These are phyloP conservation scores for Ptilonorhynchus violaceus DNA, from an alignment of 2,113 vertebrate species.

Conservation along the genomic window DNA sequence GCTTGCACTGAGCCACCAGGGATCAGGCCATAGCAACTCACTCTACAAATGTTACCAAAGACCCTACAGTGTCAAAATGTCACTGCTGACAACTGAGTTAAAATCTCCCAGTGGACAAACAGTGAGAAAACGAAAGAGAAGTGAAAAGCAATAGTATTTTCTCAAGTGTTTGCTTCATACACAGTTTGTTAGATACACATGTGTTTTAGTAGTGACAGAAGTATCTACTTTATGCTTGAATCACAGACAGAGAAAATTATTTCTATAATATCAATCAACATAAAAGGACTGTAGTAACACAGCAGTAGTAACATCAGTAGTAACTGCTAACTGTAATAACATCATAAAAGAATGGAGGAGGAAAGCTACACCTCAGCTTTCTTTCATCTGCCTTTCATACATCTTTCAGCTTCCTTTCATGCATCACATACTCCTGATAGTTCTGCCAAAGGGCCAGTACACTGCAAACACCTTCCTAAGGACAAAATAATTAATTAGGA, in stretches of 20 bases:
- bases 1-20: not conserved
- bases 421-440: not conserved
- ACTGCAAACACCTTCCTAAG: not conserved
- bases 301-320: not conserved
- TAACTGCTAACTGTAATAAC: not conserved
- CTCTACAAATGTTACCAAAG: not conserved
- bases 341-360: not conserved
- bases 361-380: not conserved
- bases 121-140: not conserved
- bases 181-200: not conserved
- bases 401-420: not conserved
- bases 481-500: not conserved
- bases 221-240: not conserved
- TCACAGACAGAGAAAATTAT: not conserved
- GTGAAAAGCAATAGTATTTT: not conserved
- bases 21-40: not conserved
- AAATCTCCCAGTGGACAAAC: not conserved
- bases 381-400: not conserved
- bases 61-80: not conserved
- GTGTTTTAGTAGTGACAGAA: not conserved
- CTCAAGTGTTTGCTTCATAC: not conserved
- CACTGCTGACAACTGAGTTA: not conserved
- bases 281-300: not conserved
- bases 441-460: not conserved
- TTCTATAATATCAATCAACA: not conserved